Conservation (phyloP, 2,797 vertebrate genomes). For the Antrozous pallidus region DNA sequence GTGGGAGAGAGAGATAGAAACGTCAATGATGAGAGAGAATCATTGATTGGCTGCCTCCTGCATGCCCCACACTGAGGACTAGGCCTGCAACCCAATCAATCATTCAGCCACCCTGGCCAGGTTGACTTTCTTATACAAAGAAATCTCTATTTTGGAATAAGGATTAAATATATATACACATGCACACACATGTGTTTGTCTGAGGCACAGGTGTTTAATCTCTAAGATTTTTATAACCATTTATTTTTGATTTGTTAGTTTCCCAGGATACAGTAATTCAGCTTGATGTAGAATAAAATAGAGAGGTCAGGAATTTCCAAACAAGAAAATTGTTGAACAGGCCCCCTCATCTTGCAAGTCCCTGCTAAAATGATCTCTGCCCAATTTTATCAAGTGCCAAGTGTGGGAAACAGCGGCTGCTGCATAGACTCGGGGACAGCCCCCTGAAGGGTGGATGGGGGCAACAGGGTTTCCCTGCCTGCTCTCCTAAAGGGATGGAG, state of each 20-base stretch:
- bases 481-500: too few species aligned
- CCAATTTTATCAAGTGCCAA: not conserved
- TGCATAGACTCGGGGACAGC: too few species aligned
- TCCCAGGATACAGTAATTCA: not conserved
- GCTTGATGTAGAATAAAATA: not conserved
- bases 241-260: conserved; percentile 21
- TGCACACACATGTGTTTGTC: not conserved
- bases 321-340: not conserved
- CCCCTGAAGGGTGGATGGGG: too few species aligned
- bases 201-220: not conserved
- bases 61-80: not conserved
- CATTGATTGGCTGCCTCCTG: not conserved
- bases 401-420: too few species aligned
- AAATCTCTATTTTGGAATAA: not conserved
- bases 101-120: not conserved
- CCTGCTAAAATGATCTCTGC: not conserved
- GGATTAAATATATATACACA: not conserved
- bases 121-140: not conserved
- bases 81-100: not conserved
- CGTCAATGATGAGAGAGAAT: not conserved
- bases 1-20: not conserved
- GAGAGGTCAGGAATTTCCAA: not conserved
- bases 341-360: not conserved
- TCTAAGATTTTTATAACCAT: not conserved
- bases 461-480: too few species aligned